phyloP scores from a whole-genome alignment of 2,888 invertebrate species.

The Pimpla rufipes region DNA sequence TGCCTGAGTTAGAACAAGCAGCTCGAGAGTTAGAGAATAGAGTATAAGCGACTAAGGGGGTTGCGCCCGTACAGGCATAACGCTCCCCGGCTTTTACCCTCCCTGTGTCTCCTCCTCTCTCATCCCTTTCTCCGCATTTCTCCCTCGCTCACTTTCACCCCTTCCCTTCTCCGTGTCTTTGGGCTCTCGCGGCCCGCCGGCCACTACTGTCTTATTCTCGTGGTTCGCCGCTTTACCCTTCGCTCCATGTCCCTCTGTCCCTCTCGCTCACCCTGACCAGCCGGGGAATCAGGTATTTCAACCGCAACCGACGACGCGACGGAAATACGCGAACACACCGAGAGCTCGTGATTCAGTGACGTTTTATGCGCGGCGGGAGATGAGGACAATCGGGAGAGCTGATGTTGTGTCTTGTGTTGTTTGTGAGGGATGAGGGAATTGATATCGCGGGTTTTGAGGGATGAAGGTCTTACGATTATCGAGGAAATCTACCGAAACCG shows the following conservation, averaged over 20 bases:
- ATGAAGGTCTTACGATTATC: too few species aligned
- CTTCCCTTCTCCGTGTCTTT: not conserved
- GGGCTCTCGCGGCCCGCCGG: constrained; percentile 9
- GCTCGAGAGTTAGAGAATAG: constrained; percentile 63
- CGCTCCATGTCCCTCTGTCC: constrained; percentile 7
- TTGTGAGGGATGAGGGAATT: too few species aligned
- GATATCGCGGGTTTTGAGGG: too few species aligned
- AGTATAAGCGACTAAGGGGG: constrained; percentile 46
- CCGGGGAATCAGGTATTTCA: constrained; percentile 59
- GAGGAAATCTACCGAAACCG: not conserved
- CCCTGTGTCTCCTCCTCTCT: constrained; percentile 21
- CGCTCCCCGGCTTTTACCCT: constrained; percentile 20
- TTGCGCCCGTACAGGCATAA: constrained; percentile 29
- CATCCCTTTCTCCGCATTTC: constrained; percentile 1
- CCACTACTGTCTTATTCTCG: constrained; percentile 42
- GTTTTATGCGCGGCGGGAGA: constrained; percentile 6
- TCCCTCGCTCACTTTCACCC: constrained; percentile 2
- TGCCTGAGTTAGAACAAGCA: constrained; percentile 73
- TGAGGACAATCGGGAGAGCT: constrained; percentile 5
- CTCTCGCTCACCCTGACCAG: constrained; percentile 30
- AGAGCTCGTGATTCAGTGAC: constrained; percentile 56
- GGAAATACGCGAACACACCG: constrained; percentile 58
- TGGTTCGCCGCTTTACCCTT: constrained; percentile 44
- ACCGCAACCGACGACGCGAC: constrained; percentile 51
- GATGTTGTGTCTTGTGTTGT: too few species aligned